Conservation (phyloP, 1,140 invertebrate genomes). For the Caenorhabditis latens region DNA sequence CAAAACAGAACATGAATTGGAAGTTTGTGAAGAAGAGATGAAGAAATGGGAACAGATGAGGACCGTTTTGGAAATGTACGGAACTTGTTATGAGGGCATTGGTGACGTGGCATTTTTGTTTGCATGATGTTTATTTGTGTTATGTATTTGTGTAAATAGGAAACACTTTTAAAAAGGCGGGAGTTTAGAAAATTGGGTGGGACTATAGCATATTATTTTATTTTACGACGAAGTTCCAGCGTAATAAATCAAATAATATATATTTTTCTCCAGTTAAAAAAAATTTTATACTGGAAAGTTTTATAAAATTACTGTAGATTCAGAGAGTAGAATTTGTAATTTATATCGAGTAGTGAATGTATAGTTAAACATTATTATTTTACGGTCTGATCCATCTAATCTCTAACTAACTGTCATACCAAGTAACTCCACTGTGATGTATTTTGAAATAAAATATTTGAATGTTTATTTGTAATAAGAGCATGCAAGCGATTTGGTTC, state of each 20-base stretch:
- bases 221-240: no score
- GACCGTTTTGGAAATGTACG: constrained; percentile 97
- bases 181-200: no score
- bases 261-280: no score
- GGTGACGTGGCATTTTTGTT: neutral
- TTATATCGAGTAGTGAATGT: neutral
- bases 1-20: constrained; percentile 82
- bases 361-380: neutral
- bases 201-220: no score
- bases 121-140: constrained; percentile 49
- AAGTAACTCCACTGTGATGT: neutral
- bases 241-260: no score
- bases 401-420: constrained; percentile 21
- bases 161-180: no score
- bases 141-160: neutral
- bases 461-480: no score
- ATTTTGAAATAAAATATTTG: constrained; percentile 20
- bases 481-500: neutral
- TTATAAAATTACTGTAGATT: no score
- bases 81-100: constrained; percentile 60
- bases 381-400: neutral
- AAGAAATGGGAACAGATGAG: constrained; percentile 97
- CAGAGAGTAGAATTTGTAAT: no score
- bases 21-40: constrained; percentile 92
- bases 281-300: no score